Evolutionary conservation across 2,113 vertebrate genomes (phyloP).

Genomic region (Fulica atra): DNA sequence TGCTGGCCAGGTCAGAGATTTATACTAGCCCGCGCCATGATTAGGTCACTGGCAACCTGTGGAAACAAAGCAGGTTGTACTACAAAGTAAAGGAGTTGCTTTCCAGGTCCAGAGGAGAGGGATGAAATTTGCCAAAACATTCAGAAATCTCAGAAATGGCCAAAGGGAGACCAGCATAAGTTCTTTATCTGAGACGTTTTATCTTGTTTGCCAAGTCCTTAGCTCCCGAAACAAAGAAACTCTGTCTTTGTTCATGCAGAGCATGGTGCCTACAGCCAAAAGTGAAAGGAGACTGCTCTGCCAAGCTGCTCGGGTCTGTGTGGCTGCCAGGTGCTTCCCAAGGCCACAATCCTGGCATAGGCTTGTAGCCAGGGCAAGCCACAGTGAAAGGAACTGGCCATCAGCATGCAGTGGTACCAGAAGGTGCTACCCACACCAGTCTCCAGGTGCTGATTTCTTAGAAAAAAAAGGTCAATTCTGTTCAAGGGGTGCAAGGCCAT

Average conservation of each 20-base stretch:
- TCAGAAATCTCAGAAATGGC: slow-evolving; percentile 21
- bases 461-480: background rate
- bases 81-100: background rate
- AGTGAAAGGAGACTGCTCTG: background rate
- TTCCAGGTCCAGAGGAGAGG: slow-evolving; percentile 27
- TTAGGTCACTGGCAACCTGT: slow-evolving; percentile 38
- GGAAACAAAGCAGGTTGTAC: slow-evolving; percentile 49
- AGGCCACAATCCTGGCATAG: rapidly evolving
- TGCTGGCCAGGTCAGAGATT: slow-evolving; percentile 42
- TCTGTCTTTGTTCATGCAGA: background rate
- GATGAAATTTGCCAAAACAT: slow-evolving; percentile 16
- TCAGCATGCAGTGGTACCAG: background rate
- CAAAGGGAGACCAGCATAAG: background rate
- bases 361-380: background rate
- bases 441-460: background rate
- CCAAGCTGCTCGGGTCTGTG: background rate
- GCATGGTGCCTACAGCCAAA: background rate
- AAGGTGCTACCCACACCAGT: too few relatives aligned
- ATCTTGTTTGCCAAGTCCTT: slow-evolving; percentile 21
- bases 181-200: background rate
- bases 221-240: slow-evolving; percentile 29
- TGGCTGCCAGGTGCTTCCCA: background rate
- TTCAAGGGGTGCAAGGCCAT: background rate
- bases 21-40: background rate
- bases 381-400: rapidly evolving